Evolutionary conservation across 2,113 vertebrate species (phyloP).

Genomic region (Gallinago undulata): DNA sequence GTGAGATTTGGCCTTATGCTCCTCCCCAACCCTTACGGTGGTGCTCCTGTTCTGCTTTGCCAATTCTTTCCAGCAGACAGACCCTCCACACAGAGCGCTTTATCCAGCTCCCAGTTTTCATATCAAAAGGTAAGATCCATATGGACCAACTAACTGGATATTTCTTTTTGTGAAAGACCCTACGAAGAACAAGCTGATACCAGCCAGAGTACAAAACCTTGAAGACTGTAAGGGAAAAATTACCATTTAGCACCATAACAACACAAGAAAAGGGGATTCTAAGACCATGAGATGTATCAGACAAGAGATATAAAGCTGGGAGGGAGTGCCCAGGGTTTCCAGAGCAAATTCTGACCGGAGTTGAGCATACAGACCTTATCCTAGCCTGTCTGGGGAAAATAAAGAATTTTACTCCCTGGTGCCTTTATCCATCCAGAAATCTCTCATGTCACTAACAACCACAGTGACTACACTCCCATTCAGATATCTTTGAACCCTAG

Average conservation of each 20-base stretch:
- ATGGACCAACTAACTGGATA: neutral
- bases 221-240: neutral
- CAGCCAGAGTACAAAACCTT: neutral
- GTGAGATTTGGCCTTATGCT: neutral
- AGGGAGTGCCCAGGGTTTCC: neutral
- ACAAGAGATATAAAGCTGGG: neutral
- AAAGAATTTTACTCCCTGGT: neutral
- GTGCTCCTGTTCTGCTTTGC: neutral
- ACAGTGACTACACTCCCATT: neutral
- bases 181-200: neutral
- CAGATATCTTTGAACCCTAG: neutral
- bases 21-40: neutral
- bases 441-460: neutral
- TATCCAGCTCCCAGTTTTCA: neutral
- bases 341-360: neutral
- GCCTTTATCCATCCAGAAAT: neutral
- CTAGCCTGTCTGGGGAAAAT: neutral
- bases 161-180: neutral
- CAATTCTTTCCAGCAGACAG: neutral
- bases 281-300: neutral
- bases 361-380: neutral
- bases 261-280: neutral
- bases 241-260: neutral
- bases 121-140: neutral
- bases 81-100: neutral